Conservation (phyloP, 2,888 invertebrate genomes). For the Panzeria rudis region DNA sequence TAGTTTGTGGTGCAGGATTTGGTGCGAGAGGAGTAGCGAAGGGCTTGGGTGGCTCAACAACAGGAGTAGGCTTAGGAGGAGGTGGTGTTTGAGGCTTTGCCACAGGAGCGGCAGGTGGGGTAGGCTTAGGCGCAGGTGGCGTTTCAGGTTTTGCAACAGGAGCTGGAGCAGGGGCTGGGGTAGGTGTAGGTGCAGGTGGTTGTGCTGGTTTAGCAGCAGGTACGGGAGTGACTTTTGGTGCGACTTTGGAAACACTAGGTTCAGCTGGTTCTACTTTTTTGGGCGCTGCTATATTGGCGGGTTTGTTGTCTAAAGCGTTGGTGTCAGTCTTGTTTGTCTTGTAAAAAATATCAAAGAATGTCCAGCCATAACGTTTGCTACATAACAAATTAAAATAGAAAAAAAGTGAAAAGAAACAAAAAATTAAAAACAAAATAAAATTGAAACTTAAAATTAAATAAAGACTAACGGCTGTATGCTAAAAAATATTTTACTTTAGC, state of each 20-base stretch:
- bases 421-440: slow-evolving; percentile 66
- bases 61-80: slow-evolving; percentile 29
- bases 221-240: slow-evolving; percentile 62
- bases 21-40: slow-evolving; percentile 5
- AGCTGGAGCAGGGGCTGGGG: not conserved
- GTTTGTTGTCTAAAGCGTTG: slow-evolving; percentile 77
- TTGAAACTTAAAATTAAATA: slow-evolving; percentile 22
- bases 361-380: slow-evolving; percentile 84
- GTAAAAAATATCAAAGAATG: slow-evolving; percentile 81
- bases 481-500: no score
- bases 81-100: not conserved
- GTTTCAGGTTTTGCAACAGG: slow-evolving; percentile 15
- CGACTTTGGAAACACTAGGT: slow-evolving; percentile 55
- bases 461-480: no score
- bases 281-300: slow-evolving; percentile 53
- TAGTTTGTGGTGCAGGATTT: slow-evolving; percentile 67
- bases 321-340: slow-evolving; percentile 77
- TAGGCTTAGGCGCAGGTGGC: slow-evolving; percentile 35
- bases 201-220: slow-evolving; percentile 17
- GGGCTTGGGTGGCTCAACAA: slow-evolving; percentile 26
- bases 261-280: slow-evolving; percentile 35
- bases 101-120: slow-evolving; percentile 51
- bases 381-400: slow-evolving; percentile 73
- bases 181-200: slow-evolving; percentile 41
- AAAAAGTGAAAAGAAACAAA: slow-evolving; percentile 72